Evolutionary conservation across 2,797 vertebrate genomes (phyloP), one percentile per base, ranked within the genome.

Genomic region (Falco cherrug): DNA sequence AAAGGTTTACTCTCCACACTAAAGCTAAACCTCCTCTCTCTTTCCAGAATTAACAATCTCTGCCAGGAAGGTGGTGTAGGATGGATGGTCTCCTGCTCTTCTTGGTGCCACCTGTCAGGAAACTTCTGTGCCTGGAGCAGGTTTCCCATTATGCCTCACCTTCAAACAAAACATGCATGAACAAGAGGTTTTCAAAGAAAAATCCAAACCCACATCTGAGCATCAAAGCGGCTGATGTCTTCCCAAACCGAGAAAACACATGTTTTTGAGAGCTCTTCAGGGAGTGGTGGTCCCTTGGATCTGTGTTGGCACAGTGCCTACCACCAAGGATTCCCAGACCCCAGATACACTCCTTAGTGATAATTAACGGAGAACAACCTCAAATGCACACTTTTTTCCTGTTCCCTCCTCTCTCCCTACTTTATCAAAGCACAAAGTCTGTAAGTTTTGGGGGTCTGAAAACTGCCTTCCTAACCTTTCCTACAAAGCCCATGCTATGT

Each of bases 51-150:
- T 11, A 76, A 84, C 13, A 4, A 20, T 13, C 35, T 79, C 39
- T 1, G 2, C 15, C 3, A 4, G 39, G 25, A 61, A 82, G 25
- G n/a, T 0, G 2, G 20, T 5, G 5, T 0, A 2, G 29, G 17
- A 21, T 77, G 25, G 53, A 76, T 17, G 45, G 64, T 43, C 16
- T 75, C 51, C 37, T 50, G 57, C 25, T 63, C 15, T n/a, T 48
- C 57, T 35, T 51, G n/a, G n/a, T 43, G 51, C 51, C 1, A 0
- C 1, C 0, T 5, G 28, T n/a, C 31, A 78, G 53, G 20, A 39
- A 88, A 35, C 13, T 18, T 65, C 19, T 28, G 16, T 28, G 60
- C 28, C 43, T 41, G 21, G 7, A 91, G 60, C 43, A 79, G 28
- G 19, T 56, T 84, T 76, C 50, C 73, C 51, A 59, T 9, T 31